phyloP scores from a whole-genome alignment of 1,140 invertebrate species.

The Stegodyphus dumicola region DNA sequence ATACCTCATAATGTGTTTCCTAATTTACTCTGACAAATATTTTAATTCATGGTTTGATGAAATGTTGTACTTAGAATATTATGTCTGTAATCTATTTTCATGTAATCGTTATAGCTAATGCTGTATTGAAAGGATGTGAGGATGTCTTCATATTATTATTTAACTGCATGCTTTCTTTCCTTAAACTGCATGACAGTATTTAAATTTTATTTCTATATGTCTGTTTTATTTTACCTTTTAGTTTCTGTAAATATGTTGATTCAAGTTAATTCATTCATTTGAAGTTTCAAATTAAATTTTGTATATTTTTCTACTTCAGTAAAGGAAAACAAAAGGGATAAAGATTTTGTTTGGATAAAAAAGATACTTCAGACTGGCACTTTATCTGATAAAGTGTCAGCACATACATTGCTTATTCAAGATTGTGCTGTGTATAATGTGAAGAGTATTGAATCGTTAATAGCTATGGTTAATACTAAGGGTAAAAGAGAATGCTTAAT shows the following conservation, averaged over 20 bases:
- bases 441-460: slow-evolving; percentile 76
- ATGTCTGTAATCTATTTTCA: too few relatives aligned
- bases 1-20: too few relatives aligned
- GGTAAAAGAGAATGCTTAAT: slow-evolving; percentile 81
- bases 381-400: slow-evolving; percentile 86
- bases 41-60: too few relatives aligned
- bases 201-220: not conserved
- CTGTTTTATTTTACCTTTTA: not conserved
- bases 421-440: slow-evolving; percentile 87
- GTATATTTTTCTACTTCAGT: slow-evolving; percentile 1
- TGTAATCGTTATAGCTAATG: too few relatives aligned
- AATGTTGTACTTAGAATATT: too few relatives aligned
- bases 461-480: slow-evolving; percentile 83
- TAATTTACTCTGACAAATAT: too few relatives aligned
- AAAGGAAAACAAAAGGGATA: slow-evolving; percentile 34
- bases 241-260: not conserved
- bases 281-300: not conserved
- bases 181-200: not conserved
- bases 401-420: slow-evolving; percentile 83
- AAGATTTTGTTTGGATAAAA: slow-evolving; percentile 77
- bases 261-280: too few relatives aligned
- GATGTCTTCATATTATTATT: too few relatives aligned
- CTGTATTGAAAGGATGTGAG: too few relatives aligned
- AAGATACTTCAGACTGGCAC: slow-evolving; percentile 85
- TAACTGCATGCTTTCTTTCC: too few relatives aligned